These are phyloP conservation scores for Cyrtodaria siliqua DNA, from an alignment of 2,888 invertebrate species.

Conservation along the genomic window DNA sequence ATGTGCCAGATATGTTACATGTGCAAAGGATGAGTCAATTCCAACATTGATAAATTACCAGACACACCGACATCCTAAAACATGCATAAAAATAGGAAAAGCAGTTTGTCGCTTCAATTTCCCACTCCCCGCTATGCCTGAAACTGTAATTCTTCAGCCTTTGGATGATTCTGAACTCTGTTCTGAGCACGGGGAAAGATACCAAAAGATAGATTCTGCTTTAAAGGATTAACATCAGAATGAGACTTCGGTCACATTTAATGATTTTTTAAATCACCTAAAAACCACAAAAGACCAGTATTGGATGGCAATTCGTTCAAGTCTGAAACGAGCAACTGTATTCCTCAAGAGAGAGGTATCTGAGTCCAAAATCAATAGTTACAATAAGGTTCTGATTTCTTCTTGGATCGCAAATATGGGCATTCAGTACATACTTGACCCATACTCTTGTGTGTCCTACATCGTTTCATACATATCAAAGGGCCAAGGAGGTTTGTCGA, in stretches of 20 bases:
- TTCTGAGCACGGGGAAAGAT: not conserved
- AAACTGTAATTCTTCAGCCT: slow-evolving; percentile 29
- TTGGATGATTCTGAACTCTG: slow-evolving; percentile 7
- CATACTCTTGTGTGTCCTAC: slow-evolving; percentile 54
- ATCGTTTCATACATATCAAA: slow-evolving; percentile 66
- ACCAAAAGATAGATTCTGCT: slow-evolving; percentile 1
- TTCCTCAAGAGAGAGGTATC: slow-evolving; percentile 19
- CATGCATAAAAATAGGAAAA: slow-evolving; percentile 37
- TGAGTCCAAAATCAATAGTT: slow-evolving; percentile 28
- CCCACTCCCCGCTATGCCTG: slow-evolving; percentile 38
- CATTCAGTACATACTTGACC: slow-evolving; percentile 56
- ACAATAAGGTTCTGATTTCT: slow-evolving; percentile 20
- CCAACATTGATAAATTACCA: slow-evolving; percentile 25
- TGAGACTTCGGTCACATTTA: slow-evolving; percentile 3
- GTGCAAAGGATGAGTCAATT: slow-evolving; percentile 29
- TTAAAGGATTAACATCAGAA: slow-evolving; percentile 8
- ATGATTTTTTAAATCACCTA: slow-evolving; percentile 7
- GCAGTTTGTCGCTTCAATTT: slow-evolving; percentile 42
- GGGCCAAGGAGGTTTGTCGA: slow-evolving; percentile 37
- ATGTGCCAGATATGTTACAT: slow-evolving; percentile 46
- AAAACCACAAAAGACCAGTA: slow-evolving; percentile 28
- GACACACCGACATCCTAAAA: slow-evolving; percentile 40
- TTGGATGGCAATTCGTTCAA: slow-evolving; percentile 11
- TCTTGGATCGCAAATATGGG: slow-evolving; percentile 50
- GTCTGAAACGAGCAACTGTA: slow-evolving; percentile 24